Evolutionary conservation across 2,888 invertebrate species (phyloP), one percentile per base, ranked within the genome.

Genomic region (Andrena bicolor): DNA sequence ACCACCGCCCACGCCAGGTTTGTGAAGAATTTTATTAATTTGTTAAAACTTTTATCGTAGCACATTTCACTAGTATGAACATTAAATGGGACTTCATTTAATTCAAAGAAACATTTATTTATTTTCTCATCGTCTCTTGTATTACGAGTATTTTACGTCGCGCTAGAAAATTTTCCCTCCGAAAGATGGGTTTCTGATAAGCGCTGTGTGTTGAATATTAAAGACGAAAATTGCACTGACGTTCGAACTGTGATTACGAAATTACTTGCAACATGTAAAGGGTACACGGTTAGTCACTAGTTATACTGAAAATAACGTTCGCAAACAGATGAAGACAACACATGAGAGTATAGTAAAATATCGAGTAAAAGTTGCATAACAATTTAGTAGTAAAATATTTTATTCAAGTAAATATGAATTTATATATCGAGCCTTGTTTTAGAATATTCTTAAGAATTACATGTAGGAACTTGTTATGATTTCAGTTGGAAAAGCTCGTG

Each of bases 1-100:
- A 10, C 95, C 95, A 80, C 94, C 94, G 56, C 94, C 95, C 5
- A 95, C 94, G 35, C 95, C 95, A 48, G 95, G 96, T 96, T 94
- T 95, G 95, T 90, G 32, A 35, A 32, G 16, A 60, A 58, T 64
- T 53, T 5, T 16, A 3, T 53, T 53, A 53, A 10, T 23, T 53
- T 53, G 7, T 2, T 53, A 8, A 53, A 7, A 53, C n/a, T 8
- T 20, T 53, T 53, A 8, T 20, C n/a, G 23, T 8, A 2, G 53
- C 7, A 2, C 53, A 20, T 20, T 20, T 2, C 51, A 20, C 20
- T 51, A 2, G 8, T 20, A 2, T 51, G 20, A 20, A 51, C n/a
- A 20, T 0, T 2, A 51, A 51, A 51, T 41, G 2, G 20, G 20
- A 7, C 2, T 20, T 51, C 1, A 8, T 51, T 51, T 51, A 51